These are phyloP conservation scores for Rhincodon typus DNA, from an alignment of 2,797 vertebrate species.

Conservation along the genomic window DNA sequence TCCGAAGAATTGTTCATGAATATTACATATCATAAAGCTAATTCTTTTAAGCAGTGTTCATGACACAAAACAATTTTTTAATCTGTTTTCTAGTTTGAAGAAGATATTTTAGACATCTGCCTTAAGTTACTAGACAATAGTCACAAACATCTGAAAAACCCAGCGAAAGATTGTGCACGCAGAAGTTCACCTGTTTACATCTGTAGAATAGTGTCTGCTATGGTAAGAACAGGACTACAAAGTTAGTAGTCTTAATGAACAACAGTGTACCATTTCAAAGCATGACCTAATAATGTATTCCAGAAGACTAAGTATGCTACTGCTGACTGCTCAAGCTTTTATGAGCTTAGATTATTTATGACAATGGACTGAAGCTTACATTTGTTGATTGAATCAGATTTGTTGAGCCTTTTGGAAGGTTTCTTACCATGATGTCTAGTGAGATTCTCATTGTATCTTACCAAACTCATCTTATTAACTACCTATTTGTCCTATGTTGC, in stretches of 20 bases:
- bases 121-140: conserved; percentile 75
- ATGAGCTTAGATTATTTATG: too few species aligned
- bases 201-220: conserved; percentile 80
- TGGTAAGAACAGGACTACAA: conserved; percentile 65
- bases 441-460: too few species aligned
- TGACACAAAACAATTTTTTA: neutral
- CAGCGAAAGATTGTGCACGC: conserved; percentile 71
- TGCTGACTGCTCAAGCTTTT: neutral
- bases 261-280: neutral
- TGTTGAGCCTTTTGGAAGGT: too few species aligned
- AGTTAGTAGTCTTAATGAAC: neutral
- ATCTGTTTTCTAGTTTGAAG: conserved; percentile 71
- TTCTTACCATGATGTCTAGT: too few species aligned
- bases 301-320: neutral
- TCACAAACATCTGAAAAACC: conserved; percentile 71
- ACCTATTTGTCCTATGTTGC: too few species aligned
- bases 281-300: neutral
- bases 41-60: neutral
- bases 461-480: too few species aligned
- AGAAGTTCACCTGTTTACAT: conserved; percentile 79
- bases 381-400: too few species aligned
- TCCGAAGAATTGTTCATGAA: neutral
- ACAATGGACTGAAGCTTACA: too few species aligned
- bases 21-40: neutral
- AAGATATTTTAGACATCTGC: conserved; percentile 72